Evolutionary conservation across 1,140 invertebrate genomes (phyloP).

Genomic region (Batillaria attramentaria): DNA sequence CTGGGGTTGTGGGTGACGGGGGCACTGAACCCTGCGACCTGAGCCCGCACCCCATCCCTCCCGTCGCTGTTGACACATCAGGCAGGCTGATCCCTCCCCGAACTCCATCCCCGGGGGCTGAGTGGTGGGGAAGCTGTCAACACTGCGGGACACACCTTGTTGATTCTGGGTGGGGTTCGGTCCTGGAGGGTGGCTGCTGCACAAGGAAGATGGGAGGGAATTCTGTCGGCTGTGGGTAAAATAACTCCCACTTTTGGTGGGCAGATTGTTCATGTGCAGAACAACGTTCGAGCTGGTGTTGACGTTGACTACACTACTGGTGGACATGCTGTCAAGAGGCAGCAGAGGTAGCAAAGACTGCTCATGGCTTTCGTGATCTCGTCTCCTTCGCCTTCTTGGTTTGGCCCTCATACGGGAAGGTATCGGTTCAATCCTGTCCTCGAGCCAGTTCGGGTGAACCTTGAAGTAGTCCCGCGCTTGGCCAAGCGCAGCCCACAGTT

Average conservation of each 20-base stretch:
- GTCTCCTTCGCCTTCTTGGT: slow-evolving; percentile 48
- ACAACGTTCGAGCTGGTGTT: slow-evolving; percentile 34
- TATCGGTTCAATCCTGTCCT: slow-evolving; percentile 59
- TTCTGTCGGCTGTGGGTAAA: slow-evolving; percentile 52
- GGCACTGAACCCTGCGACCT: not conserved
- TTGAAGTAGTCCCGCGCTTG: slow-evolving; percentile 63
- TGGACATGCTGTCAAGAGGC: not conserved
- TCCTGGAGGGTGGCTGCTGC: slow-evolving; percentile 54
- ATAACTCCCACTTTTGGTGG: slow-evolving; percentile 27
- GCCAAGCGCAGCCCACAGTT: slow-evolving; percentile 59
- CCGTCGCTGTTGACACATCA: slow-evolving; percentile 28
- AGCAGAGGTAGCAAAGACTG: slow-evolving; percentile 49
- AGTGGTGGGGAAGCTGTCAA: slow-evolving; percentile 52
- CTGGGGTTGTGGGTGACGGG: not conserved
- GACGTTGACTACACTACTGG: not conserved
- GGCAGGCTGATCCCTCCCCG: slow-evolving; percentile 15
- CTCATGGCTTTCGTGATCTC: slow-evolving; percentile 53
- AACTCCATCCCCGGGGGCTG: slow-evolving; percentile 18
- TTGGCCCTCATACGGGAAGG: slow-evolving; percentile 28
- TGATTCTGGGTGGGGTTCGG: slow-evolving; percentile 41
- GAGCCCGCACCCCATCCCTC: slow-evolving; percentile 22
- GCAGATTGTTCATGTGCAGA: slow-evolving; percentile 44
- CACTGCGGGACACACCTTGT: slow-evolving; percentile 54
- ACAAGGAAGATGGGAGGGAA: slow-evolving; percentile 59
- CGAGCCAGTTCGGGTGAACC: slow-evolving; percentile 63